phyloP scores from a whole-genome alignment of 2,888 invertebrate genomes.

The Acronicta psi region DNA sequence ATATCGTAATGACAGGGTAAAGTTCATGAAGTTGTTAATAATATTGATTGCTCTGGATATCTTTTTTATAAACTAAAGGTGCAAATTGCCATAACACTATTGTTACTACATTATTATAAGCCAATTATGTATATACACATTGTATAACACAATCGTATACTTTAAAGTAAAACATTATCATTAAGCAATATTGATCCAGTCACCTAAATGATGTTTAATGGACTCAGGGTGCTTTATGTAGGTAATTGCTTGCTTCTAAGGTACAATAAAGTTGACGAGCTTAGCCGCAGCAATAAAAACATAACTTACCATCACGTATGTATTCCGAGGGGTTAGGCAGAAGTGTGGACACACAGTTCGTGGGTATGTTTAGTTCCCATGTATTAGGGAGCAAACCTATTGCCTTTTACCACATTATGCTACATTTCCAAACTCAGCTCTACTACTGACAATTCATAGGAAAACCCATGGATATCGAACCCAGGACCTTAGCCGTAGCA shows the following conservation, averaged over 20 bases:
- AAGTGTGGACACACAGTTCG: no score
- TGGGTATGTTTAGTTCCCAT: no score
- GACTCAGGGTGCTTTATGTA: constrained; percentile 5
- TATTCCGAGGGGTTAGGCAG: constrained; percentile 9
- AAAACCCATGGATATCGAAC: no score
- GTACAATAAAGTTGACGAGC: not conserved
- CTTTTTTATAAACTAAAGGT: not conserved
- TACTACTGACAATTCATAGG: no score
- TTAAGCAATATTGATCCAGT: constrained; percentile 9
- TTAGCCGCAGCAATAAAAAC: constrained; percentile 1
- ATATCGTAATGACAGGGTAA: no score
- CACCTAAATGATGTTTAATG: constrained; percentile 34
- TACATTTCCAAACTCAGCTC: no score
- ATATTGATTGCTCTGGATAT: constrained; percentile 9
- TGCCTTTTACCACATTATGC: no score
- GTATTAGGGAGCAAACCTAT: no score
- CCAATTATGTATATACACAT: constrained; percentile 2
- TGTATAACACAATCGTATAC: not conserved
- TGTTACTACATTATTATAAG: not conserved
- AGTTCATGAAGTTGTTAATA: constrained; percentile 2
- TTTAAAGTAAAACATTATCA: not conserved
- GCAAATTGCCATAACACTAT: constrained; percentile 24
- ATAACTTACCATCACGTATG: no score
- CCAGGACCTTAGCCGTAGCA: no score
- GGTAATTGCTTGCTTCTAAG: constrained; percentile 4